phyloP scores from a whole-genome alignment of 2,113 vertebrate genomes.

The Enhydra lutris region DNA sequence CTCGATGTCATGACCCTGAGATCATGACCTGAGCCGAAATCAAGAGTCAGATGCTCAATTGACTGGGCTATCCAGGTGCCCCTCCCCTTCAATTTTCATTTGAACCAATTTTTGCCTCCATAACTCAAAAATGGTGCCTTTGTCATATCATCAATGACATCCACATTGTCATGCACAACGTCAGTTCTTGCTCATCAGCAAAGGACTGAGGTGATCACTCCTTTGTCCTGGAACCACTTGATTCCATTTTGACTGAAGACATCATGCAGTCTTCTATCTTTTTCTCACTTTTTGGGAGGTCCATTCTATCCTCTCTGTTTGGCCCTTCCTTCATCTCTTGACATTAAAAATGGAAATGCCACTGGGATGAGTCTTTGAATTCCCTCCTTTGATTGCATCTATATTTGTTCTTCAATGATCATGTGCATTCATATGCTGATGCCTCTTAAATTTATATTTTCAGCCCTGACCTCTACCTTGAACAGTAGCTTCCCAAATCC shows the following conservation, averaged over 20 bases:
- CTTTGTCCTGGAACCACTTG: neutral
- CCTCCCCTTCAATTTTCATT: neutral
- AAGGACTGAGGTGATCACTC: too few species aligned
- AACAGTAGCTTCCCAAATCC: neutral
- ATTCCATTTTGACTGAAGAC: neutral
- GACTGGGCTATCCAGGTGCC: neutral
- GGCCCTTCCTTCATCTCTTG: neutral
- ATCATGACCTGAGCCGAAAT: too few species aligned
- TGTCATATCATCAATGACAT: neutral
- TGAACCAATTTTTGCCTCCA: neutral
- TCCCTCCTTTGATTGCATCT: neutral
- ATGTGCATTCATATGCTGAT: neutral
- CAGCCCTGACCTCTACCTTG: neutral
- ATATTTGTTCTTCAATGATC: neutral
- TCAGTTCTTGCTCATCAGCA: neutral
- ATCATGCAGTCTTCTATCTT: rapidly evolving
- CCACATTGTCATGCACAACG: rapidly evolving
- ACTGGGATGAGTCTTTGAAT: neutral
- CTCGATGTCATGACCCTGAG: too few species aligned
- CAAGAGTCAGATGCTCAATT: too few species aligned
- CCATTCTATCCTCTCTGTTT: neutral
- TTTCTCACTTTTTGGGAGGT: rapidly evolving
- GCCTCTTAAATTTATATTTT: neutral
- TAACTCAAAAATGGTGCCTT: neutral
- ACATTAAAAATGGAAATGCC: neutral